Evolutionary conservation across 2,113 vertebrate genomes (phyloP).

Genomic region (Coregonus clupeaformis): DNA sequence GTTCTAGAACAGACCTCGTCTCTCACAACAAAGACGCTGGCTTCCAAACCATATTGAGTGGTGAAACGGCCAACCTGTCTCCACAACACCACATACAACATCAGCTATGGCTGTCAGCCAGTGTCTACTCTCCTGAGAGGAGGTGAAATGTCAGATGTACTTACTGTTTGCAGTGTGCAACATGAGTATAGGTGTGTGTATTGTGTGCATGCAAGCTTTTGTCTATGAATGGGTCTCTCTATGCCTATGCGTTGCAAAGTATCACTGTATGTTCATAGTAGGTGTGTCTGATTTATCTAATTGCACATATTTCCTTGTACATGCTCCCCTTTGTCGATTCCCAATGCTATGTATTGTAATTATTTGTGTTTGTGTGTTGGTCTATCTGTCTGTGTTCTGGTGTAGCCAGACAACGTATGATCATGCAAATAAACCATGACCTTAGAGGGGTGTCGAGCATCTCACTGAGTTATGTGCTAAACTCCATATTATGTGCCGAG

Average conservation of each 20-base stretch:
- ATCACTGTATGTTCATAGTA: too few relatives aligned
- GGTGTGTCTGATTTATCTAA: not conserved
- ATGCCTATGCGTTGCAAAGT: not conserved
- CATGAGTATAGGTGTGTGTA: not conserved
- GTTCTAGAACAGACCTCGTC: not conserved
- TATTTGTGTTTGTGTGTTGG: not conserved
- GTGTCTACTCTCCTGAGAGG: slow-evolving; percentile 20
- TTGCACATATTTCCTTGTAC: not conserved
- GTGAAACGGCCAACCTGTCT: not conserved
- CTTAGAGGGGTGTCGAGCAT: not conserved
- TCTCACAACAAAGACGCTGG: not conserved
- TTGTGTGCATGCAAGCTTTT: not conserved
- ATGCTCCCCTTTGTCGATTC: not conserved
- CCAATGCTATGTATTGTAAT: not conserved
- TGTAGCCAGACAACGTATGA: not conserved
- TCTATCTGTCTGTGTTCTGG: not conserved
- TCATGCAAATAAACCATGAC: not conserved
- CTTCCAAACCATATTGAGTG: not conserved
- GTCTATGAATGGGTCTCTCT: not conserved
- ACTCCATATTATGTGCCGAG: not conserved
- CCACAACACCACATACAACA: not conserved
- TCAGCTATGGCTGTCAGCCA: not conserved
- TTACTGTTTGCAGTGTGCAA: not conserved
- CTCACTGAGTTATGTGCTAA: not conserved
- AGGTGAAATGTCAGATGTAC: slow-evolving; percentile 47